Percentiles rank a stretch among this genome's conserved stretches.
phyloP scores from a whole-genome alignment of 2,113 vertebrate genomes.

The Sphaerodactylus townsendi region DNA sequence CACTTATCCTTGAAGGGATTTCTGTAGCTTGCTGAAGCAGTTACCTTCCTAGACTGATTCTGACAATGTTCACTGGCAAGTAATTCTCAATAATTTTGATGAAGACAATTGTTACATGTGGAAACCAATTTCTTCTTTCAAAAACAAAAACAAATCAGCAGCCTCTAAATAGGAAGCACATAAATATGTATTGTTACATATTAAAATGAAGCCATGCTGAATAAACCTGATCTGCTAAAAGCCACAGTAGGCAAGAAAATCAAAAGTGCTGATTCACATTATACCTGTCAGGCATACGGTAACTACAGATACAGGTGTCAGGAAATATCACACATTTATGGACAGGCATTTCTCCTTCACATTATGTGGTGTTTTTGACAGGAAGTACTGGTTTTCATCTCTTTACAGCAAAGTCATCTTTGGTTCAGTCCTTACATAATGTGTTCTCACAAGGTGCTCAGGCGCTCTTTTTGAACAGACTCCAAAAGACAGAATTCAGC shows the following conservation, averaged over 20 bases:
- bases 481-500: no score
- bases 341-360: no score
- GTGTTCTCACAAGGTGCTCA: no score
- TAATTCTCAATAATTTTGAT: background rate
- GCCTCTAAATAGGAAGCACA: background rate
- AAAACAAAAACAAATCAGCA: background rate
- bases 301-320: no score
- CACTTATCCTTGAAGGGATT: accelerated
- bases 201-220: background rate
- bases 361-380: no score
- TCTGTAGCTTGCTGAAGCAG: background rate
- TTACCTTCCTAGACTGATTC: background rate
- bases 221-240: background rate
- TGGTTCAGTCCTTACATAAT: no score
- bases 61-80: background rate
- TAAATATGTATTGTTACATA: background rate
- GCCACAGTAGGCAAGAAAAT: background rate
- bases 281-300: background rate
- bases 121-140: background rate
- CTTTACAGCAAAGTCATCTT: no score
- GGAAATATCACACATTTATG: no score
- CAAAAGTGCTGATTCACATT: background rate
- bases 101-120: background rate
- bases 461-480: no score
- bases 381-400: no score